Conservation (phyloP, 1,140 invertebrate genomes). For the Drosophila pseudoobscura region DNA sequence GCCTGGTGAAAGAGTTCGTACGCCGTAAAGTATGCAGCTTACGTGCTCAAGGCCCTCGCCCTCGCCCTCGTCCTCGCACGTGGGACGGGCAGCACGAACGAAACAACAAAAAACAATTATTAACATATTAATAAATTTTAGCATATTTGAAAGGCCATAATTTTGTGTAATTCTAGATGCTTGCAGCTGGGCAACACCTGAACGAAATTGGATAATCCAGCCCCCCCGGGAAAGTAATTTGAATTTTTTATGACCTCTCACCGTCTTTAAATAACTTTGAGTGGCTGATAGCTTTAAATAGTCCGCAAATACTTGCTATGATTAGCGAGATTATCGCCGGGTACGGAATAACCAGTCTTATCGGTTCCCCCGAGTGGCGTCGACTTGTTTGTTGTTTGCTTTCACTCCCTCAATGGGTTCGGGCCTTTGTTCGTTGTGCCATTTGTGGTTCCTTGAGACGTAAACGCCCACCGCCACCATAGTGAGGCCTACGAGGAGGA, state of each 20-base stretch:
- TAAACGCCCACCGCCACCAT: constrained; percentile 38
- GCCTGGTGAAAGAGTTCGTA: constrained; percentile 75
- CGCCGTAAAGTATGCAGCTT: constrained; percentile 75
- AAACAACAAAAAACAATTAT: constrained; percentile 72
- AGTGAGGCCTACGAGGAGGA: constrained; percentile 45
- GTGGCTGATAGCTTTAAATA: constrained; percentile 28
- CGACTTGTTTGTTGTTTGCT: constrained; percentile 2
- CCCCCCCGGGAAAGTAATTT: constrained; percentile 41
- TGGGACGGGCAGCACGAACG: constrained; percentile 10
- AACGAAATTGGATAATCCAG: constrained; percentile 66
- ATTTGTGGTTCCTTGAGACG: constrained; percentile 57
- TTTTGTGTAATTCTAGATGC: constrained; percentile 79
- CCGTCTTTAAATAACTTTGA: constrained; percentile 22
- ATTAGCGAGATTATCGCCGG: constrained; percentile 18
- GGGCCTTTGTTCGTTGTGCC: constrained; percentile 41
- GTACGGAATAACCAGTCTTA: constrained; percentile 14
- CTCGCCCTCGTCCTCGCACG: background rate
- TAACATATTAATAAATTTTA: constrained; percentile 82
- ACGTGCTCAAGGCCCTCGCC: constrained; percentile 63
- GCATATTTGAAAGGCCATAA: constrained; percentile 79
- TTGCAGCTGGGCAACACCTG: constrained; percentile 67
- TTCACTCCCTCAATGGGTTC: constrained; percentile 2
- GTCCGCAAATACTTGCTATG: background rate
- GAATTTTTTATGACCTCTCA: constrained; percentile 16
- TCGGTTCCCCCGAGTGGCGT: constrained; percentile 29